Evolutionary conservation across 2,888 invertebrate genomes (phyloP).

Genomic region (Nomada flava): DNA sequence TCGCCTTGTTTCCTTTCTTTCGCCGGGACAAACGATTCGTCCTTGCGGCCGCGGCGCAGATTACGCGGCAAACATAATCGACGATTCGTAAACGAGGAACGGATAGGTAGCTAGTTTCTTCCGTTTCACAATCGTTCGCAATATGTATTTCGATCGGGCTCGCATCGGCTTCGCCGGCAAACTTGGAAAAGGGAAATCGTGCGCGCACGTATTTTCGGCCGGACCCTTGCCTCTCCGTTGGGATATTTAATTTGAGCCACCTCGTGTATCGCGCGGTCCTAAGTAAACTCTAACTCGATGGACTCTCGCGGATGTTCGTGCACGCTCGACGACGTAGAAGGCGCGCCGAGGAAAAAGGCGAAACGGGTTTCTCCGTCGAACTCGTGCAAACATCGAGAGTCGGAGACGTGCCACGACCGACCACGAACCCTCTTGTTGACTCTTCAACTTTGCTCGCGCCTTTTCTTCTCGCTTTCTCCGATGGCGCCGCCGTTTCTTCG

Average conservation of each 20-base stretch:
- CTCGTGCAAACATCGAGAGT: conserved; percentile 81
- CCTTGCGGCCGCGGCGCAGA: background rate
- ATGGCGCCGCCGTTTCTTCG: conserved; percentile 23
- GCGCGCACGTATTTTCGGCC: conserved; percentile 35
- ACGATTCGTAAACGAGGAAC: background rate
- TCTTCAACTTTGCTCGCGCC: conserved; percentile 80
- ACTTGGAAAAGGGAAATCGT: conserved; percentile 55
- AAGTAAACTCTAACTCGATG: conserved; percentile 75
- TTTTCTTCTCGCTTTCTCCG: conserved; percentile 58
- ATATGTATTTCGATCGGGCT: too few relatives aligned
- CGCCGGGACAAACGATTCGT: background rate
- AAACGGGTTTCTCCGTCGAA: conserved; percentile 82
- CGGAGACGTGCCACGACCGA: conserved; percentile 66
- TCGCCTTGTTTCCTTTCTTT: background rate
- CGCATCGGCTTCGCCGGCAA: too few relatives aligned
- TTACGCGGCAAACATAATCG: background rate
- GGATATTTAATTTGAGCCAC: conserved; percentile 78
- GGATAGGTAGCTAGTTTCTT: background rate
- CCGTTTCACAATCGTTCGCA: too few relatives aligned
- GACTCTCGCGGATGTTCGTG: conserved; percentile 59
- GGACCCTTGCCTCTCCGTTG: conserved; percentile 60
- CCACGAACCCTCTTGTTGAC: conserved; percentile 79
- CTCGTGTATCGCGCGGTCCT: conserved; percentile 74
- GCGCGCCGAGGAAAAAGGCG: conserved; percentile 66
- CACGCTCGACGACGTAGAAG: conserved; percentile 62